phyloP scores from a whole-genome alignment of 1,140 invertebrate species.

The Pantala flavescens region DNA sequence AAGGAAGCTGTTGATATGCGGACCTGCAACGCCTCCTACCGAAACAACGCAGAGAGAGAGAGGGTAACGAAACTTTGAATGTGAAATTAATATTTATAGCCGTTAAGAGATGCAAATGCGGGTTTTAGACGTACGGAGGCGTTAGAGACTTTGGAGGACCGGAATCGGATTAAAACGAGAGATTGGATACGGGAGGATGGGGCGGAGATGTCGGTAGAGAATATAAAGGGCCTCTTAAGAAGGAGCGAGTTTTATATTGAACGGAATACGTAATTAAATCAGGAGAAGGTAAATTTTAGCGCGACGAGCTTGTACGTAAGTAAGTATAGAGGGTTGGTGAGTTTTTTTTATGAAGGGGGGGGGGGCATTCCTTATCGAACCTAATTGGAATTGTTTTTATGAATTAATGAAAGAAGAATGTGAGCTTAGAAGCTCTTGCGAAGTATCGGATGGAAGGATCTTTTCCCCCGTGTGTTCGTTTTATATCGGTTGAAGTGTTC shows the following conservation, averaged over 20 bases:
- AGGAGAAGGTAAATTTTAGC: background rate
- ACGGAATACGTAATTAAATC: background rate
- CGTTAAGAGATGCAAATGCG: constrained; percentile 8
- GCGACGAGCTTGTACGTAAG: background rate
- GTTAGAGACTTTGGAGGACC: background rate
- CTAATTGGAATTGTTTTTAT: too few relatives aligned
- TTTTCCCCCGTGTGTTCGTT: too few relatives aligned
- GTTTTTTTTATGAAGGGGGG: too few relatives aligned
- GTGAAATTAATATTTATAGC: constrained; percentile 10
- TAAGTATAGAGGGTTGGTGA: too few relatives aligned
- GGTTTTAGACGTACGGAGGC: background rate
- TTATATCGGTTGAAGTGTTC: too few relatives aligned
- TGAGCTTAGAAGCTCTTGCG: too few relatives aligned
- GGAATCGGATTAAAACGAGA: background rate
- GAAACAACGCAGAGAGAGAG: background rate
- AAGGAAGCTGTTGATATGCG: constrained; percentile 8
- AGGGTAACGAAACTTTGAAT: constrained; percentile 3
- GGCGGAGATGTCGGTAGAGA: background rate
- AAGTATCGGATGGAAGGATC: too few relatives aligned
- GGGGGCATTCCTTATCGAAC: too few relatives aligned
- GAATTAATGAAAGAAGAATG: too few relatives aligned
- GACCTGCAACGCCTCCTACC: background rate
- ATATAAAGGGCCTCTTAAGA: constrained; percentile 2
- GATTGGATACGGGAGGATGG: background rate
- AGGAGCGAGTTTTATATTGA: background rate